Conservation (phyloP, 2,113 vertebrate genomes). For the Tragulus kanchil region DNA sequence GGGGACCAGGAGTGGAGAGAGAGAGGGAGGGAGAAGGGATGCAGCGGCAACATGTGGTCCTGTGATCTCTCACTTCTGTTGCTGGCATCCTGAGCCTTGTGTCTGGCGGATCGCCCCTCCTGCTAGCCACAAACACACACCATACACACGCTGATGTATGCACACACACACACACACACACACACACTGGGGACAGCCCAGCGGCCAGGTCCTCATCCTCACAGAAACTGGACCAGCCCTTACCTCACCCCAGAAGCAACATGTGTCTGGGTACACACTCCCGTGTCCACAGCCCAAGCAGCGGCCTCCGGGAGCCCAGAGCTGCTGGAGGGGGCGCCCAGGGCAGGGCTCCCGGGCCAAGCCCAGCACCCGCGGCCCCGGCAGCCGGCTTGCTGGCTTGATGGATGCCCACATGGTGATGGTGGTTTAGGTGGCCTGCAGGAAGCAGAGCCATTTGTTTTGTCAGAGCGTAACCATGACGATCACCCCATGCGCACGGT, state of each 20-base stretch:
- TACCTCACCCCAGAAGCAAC: constrained; percentile 80
- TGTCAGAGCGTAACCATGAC: constrained; percentile 94
- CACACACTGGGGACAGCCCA: neutral
- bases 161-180: neutral
- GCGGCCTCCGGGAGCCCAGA: neutral
- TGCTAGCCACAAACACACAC: accelerated
- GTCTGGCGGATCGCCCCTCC: neutral
- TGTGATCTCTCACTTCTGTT: neutral
- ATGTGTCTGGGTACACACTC: constrained; percentile 11
- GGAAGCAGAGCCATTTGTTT: constrained; percentile 90
- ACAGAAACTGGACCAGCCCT: neutral
- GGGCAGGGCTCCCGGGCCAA: neutral
- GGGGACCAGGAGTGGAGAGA: neutral
- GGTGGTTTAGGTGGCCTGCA: constrained; percentile 87
- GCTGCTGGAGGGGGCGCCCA: neutral
- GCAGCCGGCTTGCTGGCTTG: constrained; percentile 69
- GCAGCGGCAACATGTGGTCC: constrained; percentile 84
- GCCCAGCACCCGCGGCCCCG: constrained; percentile 24
- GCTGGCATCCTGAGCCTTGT: neutral
- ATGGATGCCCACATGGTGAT: constrained; percentile 78
- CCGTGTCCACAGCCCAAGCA: neutral
- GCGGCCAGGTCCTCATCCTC: neutral
- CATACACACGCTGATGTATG: neutral
- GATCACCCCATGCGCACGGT: constrained; percentile 87
- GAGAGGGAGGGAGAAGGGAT: neutral